phyloP scores from a whole-genome alignment of 1,140 invertebrate species.

The Macrosteles quadrilineatus region DNA sequence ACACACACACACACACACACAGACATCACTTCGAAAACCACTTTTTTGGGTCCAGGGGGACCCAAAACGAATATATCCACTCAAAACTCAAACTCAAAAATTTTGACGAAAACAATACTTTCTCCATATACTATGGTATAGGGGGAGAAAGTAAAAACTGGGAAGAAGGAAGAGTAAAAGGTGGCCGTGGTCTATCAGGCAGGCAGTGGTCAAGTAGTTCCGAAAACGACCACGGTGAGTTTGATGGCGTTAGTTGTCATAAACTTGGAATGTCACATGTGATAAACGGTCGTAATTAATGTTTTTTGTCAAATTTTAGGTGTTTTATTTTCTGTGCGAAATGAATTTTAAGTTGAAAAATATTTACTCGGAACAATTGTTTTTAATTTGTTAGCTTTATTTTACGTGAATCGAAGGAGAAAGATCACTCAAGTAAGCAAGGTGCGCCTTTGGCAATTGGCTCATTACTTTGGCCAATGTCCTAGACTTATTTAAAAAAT shows the following conservation, averaged over 20 bases:
- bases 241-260: constrained; percentile 21
- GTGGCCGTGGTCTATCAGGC: too few species aligned
- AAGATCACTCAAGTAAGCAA: constrained; percentile 20
- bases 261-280: constrained; percentile 19
- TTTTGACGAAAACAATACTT: too few species aligned
- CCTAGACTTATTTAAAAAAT: background rate
- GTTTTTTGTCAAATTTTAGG: constrained; percentile 9
- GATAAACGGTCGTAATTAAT: background rate
- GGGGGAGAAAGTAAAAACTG: too few species aligned
- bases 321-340: constrained; percentile 4
- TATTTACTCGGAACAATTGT: background rate
- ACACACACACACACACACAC: too few species aligned
- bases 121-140: too few species aligned
- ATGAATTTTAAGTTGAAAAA: constrained; percentile 24
- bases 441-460: constrained; percentile 24
- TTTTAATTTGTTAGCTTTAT: background rate
- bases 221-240: background rate
- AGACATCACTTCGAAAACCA: too few species aligned
- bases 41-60: too few species aligned
- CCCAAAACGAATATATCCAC: too few species aligned
- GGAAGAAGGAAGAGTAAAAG: too few species aligned
- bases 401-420: background rate
- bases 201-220: constrained; percentile 23
- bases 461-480: background rate
- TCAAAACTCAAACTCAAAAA: too few species aligned